These are phyloP conservation scores for Pteromalus puparum DNA, from an alignment of 1,140 invertebrate species.

Conservation along the genomic window DNA sequence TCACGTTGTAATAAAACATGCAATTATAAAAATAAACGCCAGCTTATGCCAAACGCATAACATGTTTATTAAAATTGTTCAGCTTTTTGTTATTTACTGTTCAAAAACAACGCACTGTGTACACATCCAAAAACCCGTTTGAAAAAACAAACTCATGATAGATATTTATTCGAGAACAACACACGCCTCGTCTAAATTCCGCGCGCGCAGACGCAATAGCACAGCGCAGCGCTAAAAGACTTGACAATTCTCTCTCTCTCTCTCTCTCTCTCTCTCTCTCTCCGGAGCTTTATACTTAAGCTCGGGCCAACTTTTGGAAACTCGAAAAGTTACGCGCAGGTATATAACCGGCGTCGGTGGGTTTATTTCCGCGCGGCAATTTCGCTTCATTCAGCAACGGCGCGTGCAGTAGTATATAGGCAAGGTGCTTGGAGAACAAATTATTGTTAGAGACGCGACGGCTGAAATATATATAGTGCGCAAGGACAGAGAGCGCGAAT, in stretches of 20 bases:
- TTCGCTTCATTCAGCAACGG: constrained; percentile 10
- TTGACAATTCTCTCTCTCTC: too few relatives aligned
- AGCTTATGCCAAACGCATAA: neutral
- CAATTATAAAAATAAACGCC: neutral
- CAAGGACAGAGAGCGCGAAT: constrained; percentile 46
- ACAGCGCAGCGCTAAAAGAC: too few relatives aligned
- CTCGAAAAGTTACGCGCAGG: neutral
- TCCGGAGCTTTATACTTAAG: neutral
- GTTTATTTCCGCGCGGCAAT: constrained; percentile 19
- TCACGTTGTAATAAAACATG: neutral
- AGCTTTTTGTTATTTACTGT: too few relatives aligned
- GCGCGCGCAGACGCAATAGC: too few relatives aligned
- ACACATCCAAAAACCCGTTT: too few relatives aligned
- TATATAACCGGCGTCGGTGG: neutral
- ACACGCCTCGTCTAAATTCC: too few relatives aligned
- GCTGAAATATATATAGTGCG: constrained; percentile 5
- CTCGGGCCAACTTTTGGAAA: neutral
- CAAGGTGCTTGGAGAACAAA: neutral
- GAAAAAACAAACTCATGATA: too few relatives aligned
- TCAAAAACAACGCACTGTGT: too few relatives aligned
- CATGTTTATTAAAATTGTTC: neutral
- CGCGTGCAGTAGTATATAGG: neutral
- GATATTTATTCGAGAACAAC: too few relatives aligned
- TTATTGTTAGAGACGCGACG: constrained; percentile 17
- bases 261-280: too few relatives aligned